phyloP scores from a whole-genome alignment of 2,888 invertebrate species.

The Sphecodes monilicornis region DNA sequence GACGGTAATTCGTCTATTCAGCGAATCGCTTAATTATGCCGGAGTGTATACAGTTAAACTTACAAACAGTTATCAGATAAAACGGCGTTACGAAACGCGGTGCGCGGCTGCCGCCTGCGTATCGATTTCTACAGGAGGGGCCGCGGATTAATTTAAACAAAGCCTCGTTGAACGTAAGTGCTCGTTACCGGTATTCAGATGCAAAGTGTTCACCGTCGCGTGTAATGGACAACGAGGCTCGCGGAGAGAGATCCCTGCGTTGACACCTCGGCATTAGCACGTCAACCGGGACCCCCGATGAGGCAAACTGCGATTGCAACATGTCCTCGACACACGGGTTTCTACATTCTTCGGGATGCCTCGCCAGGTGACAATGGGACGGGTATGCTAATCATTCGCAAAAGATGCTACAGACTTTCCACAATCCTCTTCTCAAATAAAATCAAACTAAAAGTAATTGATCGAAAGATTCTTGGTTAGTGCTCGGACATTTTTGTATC shows the following conservation, averaged over 20 bases:
- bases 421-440: background rate
- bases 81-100: background rate
- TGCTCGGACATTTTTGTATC: too few species aligned
- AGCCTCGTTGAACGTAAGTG: conserved; percentile 25
- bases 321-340: conserved; percentile 29
- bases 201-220: conserved; percentile 29
- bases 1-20: background rate
- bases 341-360: conserved; percentile 36
- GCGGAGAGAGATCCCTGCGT: conserved; percentile 8
- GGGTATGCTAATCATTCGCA: background rate
- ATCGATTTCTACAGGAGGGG: conserved; percentile 1
- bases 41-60: background rate
- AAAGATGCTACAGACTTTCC: background rate
- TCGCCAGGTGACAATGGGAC: conserved; percentile 37
- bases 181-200: conserved; percentile 36
- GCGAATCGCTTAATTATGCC: background rate
- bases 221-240: conserved; percentile 5
- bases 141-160: conserved; percentile 24
- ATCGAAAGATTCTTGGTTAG: too few species aligned
- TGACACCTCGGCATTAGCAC: conserved; percentile 48
- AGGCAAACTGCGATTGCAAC: conserved; percentile 49
- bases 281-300: conserved; percentile 43
- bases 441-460: background rate
- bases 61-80: background rate
- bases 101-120: background rate